A percentile compares a stretch with the other conserved stretches of the same genome.
These are phyloP conservation scores for Marisa cornuarietis DNA, from an alignment of 1,140 invertebrate genomes.

Conservation along the genomic window DNA sequence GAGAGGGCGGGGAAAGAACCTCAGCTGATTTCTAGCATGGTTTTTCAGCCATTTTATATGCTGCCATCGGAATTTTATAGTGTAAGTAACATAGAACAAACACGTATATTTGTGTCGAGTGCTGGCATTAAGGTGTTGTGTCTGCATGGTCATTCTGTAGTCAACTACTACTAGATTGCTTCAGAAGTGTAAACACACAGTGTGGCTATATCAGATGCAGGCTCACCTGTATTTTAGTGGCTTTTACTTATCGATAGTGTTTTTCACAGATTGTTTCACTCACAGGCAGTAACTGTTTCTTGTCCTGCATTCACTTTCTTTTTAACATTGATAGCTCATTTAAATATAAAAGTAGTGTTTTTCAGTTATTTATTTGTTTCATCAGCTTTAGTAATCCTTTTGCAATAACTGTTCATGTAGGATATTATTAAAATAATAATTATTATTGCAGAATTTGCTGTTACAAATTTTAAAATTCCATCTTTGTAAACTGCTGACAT, in stretches of 20 bases:
- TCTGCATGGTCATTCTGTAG: not conserved
- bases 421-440: too few relatives aligned
- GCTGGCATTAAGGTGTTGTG: not conserved
- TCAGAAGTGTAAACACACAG: not conserved
- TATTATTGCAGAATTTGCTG: too few relatives aligned
- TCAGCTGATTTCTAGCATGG: constrained; percentile 5
- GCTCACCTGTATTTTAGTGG: not conserved
- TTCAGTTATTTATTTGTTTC: not conserved
- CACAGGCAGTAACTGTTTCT: not conserved
- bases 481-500: too few relatives aligned
- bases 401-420: too few relatives aligned
- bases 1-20: not conserved
- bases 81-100: constrained; percentile 16
- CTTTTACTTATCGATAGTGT: not conserved
- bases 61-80: constrained; percentile 10
- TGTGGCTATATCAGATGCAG: not conserved
- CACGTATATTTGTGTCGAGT: not conserved
- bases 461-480: too few relatives aligned
- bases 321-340: not conserved
- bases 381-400: too few relatives aligned
- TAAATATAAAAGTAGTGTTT: not conserved
- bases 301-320: not conserved
- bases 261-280: not conserved
- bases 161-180: not conserved
- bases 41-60: constrained; percentile 25